Conservation (phyloP, 2,888 invertebrate genomes). For the Meteorus colon region DNA sequence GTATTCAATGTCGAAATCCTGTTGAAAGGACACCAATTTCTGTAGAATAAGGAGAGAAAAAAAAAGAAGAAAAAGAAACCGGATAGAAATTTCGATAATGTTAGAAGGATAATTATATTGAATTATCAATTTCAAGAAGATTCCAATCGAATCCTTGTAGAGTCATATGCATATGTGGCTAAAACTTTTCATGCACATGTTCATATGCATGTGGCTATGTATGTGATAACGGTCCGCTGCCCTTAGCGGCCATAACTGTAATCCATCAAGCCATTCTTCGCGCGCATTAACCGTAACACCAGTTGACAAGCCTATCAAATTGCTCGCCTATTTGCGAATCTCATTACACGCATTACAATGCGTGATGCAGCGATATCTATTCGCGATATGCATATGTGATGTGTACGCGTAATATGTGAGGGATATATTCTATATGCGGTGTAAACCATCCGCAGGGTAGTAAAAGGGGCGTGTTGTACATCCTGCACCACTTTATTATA, state of each 20-base stretch:
- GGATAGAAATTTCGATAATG: background rate
- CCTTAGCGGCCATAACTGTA: constrained; percentile 58
- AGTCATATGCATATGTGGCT: background rate
- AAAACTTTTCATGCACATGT: background rate
- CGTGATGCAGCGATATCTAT: constrained; percentile 58
- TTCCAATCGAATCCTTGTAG: background rate
- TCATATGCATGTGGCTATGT: constrained; percentile 1
- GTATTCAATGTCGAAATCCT: background rate
- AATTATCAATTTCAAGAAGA: constrained; percentile 12
- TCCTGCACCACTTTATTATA: constrained; percentile 4
- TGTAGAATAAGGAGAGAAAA: background rate
- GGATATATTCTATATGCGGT: background rate
- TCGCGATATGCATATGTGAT: constrained; percentile 52
- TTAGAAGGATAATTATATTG: background rate
- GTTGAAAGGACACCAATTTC: background rate
- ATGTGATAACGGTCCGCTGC: constrained; percentile 42
- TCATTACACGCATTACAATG: constrained; percentile 66
- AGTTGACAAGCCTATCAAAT: constrained; percentile 67
- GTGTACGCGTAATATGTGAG: constrained; percentile 13
- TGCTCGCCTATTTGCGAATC: constrained; percentile 64
- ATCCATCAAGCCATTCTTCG: constrained; percentile 60
- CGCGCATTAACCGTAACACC: constrained; percentile 62
- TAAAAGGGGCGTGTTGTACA: background rate
- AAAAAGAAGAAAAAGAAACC: background rate
- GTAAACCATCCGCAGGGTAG: constrained; percentile 15